A percentile compares a stretch with the other conserved stretches of the same genome.
phyloP scores from a whole-genome alignment of 1,140 invertebrate species.

The Zaprionus camerounensis region DNA sequence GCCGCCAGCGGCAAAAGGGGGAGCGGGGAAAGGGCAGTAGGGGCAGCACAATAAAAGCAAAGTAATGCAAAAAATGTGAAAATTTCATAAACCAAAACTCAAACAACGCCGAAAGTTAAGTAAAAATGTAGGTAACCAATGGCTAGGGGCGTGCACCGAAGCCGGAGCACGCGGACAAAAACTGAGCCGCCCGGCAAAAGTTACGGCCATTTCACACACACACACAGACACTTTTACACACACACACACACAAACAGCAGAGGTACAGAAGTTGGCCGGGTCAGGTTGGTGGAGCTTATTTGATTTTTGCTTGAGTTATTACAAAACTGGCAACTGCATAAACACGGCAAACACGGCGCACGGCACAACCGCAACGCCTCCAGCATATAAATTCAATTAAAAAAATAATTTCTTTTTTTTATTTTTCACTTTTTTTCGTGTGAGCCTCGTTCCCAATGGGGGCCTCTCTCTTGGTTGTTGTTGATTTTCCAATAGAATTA shows the following conservation, averaged over 20 bases:
- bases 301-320: slow-evolving; percentile 67
- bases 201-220: slow-evolving; percentile 38
- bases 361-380: slow-evolving; percentile 43
- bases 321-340: slow-evolving; percentile 64
- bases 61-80: slow-evolving; percentile 60
- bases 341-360: slow-evolving; percentile 27
- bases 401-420: slow-evolving; percentile 28
- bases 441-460: slow-evolving; percentile 4
- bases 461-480: not conserved
- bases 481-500: slow-evolving; percentile 31
- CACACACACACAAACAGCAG: not conserved
- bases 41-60: slow-evolving; percentile 41
- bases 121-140: slow-evolving; percentile 68
- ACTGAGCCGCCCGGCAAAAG: slow-evolving; percentile 43
- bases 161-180: slow-evolving; percentile 26
- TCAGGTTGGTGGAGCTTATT: slow-evolving; percentile 39
- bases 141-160: slow-evolving; percentile 31
- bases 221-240: not conserved
- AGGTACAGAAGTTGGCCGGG: not conserved
- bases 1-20: not conserved
- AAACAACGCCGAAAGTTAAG: slow-evolving; percentile 64
- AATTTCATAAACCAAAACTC: slow-evolving; percentile 69
- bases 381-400: slow-evolving; percentile 63
- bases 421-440: slow-evolving; percentile 13
- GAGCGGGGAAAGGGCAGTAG: not conserved